Evolutionary conservation across 2,888 invertebrate species (phyloP), one percentile per base, ranked within the genome.

Genomic region (Synanthedon formicaeformis): DNA sequence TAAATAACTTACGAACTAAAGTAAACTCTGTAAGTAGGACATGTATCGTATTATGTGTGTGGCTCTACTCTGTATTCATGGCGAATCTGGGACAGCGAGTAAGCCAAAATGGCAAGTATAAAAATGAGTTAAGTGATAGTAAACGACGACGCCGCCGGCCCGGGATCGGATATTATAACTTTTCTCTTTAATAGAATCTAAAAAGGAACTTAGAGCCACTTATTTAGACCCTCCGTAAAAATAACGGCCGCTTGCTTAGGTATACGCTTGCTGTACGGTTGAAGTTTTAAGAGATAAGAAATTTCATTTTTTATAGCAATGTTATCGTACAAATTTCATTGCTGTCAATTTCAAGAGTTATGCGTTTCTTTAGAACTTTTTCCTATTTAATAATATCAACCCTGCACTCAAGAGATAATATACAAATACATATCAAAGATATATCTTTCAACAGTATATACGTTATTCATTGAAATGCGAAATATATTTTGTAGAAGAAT

Each of bases 81-180:
- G 71, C 69, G 72, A 74, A 78, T 78, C 71, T 75, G 76, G 77
- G 78, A 72, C 77, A 73, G 69, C 70, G 65, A 71, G 69, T 71
- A 74, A 75, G 76, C 76, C 79, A 75, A 79, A 81, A 80, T 74
- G 73, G 75, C 70, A 70, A 68, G 67, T 75, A 81, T 81, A 80
- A 81, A 81, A 81, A 81, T 81, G 79, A 81, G 78, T 79, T 79
- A 80, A 81, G 81, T 79, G 81, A 80, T 81, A 79, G 76, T 80
- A 81, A 81, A 79, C 73, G 78, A 69, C 58, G 60, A 56, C 65
- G 67, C 58, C 66, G 65, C 61, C 65, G 60, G 62, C 64, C 62
- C 60, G 66, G 66, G 65, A 69, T 70, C 68, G 66, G 64, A 73
- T 75, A 67, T 74, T 72, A 76, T 73, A 78, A 79, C 73, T 78